Evolutionary conservation across 1,140 invertebrate species (phyloP), one percentile per base, ranked within the genome.

Genomic region (Wiebesia pumilae): DNA sequence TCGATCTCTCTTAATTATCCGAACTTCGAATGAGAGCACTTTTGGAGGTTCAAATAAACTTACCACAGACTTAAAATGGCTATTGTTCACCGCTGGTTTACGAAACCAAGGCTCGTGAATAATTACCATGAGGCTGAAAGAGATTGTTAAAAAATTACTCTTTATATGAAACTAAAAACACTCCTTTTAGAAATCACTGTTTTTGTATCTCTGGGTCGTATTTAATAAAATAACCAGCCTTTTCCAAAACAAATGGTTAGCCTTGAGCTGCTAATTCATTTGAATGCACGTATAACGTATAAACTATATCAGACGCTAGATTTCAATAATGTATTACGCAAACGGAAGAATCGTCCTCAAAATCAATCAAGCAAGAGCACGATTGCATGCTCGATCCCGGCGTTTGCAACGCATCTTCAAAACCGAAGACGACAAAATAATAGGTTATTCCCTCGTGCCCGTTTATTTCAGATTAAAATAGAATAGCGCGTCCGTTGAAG

Each of bases 391-490:
- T 47, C 12, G 43, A 47, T 47, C 43, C 43, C 43, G 43, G 16
- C 7, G 51, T 16, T 54, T 54, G 19, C 7, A 21, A 2, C 51
- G 16, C 6, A 82, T 73, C 71, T 82, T 73, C 81, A n/a, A 58
- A 75, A 71, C 40, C 27, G 47, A 58, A 30, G 58, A 40, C 43
- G 14, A 4, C 51, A 54, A 54, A 54, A 54, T 54, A 54, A 54
- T 54, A 54, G 58, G 27, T 62, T 62, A 62, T 27, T 62, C 40
- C 12, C 81, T 6, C 81, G 43, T 21, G 69, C 33, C 54, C 35
- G 33, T 69, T 7, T 71, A 4, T 40, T 73, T 84, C 10, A 79
- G 80, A 80, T 80, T 69, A 77, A 85, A 78, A 78, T 51, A 16
- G 58, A 84, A 65, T 78, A 24, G 43, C 38, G 58, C 58, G 75